These are phyloP conservation scores for Siphlonurus alternatus DNA, from an alignment of 2,888 invertebrate genomes.

Conservation along the genomic window DNA sequence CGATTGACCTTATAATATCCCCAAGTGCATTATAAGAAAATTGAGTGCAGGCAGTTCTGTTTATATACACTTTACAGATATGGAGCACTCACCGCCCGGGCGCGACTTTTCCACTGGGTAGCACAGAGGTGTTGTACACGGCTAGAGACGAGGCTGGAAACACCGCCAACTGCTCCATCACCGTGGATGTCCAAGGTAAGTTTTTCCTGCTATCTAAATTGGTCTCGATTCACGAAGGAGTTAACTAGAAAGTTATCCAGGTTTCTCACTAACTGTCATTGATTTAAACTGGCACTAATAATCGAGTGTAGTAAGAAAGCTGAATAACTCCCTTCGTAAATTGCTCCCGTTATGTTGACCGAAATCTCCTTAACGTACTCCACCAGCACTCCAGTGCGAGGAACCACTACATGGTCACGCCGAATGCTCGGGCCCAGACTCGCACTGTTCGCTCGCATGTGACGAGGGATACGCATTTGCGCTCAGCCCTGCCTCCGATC, in stretches of 20 bases:
- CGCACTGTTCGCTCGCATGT: constrained; percentile 39
- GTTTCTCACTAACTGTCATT: no score
- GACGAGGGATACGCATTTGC: constrained; percentile 39
- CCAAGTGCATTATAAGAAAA: no score
- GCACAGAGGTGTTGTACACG: constrained; percentile 35
- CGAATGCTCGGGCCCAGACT: constrained; percentile 24
- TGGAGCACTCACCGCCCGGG: background rate
- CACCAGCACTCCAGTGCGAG: constrained; percentile 15
- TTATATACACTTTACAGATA: background rate
- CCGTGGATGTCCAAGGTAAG: constrained; percentile 40
- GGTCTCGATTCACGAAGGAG: no score
- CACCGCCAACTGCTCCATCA: constrained; percentile 36
- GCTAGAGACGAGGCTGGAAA: constrained; percentile 41
- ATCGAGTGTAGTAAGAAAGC: no score
- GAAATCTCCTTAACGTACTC: no score
- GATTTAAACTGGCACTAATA: no score
- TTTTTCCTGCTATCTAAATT: background rate
- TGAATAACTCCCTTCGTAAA: no score
- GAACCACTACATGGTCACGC: constrained; percentile 26
- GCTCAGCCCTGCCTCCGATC: background rate
- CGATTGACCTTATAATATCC: no score
- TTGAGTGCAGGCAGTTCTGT: background rate
- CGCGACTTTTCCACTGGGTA: constrained; percentile 33
- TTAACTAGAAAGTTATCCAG: no score
- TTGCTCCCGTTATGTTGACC: no score